phyloP scores from a whole-genome alignment of 2,888 invertebrate genomes.

The Brachycybe producta region DNA sequence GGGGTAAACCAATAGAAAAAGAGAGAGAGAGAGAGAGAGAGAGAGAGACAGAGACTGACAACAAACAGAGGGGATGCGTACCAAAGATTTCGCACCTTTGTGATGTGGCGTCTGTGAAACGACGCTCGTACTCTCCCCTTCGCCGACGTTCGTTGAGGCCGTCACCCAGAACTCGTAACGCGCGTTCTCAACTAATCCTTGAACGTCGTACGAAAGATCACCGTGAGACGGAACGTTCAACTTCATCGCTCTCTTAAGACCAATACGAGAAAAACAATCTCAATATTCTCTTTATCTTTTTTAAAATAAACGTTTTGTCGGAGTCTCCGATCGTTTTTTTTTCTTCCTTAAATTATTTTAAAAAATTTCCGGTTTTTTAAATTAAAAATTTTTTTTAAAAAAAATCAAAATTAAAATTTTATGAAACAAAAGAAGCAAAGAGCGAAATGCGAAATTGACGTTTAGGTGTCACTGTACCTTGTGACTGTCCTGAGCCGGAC shows the following conservation, averaged over 20 bases:
- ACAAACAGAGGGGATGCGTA: slow-evolving; percentile 7
- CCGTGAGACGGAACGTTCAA: slow-evolving; percentile 22
- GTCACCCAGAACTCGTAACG: slow-evolving; percentile 30
- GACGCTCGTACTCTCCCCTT: slow-evolving; percentile 28
- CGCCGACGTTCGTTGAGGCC: slow-evolving; percentile 31
- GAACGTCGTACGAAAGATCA: slow-evolving; percentile 24
- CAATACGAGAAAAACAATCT: neutral
- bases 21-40: neutral
- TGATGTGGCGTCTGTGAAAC: slow-evolving; percentile 26
- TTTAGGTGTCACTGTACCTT: too few species aligned
- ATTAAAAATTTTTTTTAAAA: too few species aligned
- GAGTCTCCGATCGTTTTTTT: too few species aligned
- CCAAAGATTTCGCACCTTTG: slow-evolving; percentile 25
- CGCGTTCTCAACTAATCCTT: slow-evolving; percentile 24
- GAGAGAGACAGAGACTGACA: neutral
- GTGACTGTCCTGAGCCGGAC: slow-evolving; percentile 10
- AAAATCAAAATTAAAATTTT: too few species aligned
- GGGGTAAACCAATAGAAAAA: neutral
- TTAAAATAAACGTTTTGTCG: too few species aligned
- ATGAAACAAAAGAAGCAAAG: too few species aligned
- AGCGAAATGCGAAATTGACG: too few species aligned
- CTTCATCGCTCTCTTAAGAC: slow-evolving; percentile 9
- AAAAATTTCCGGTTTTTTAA: too few species aligned
- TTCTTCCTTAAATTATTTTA: too few species aligned
- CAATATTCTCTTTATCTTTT: too few species aligned